Evolutionary conservation across 2,113 vertebrate species (phyloP).

Genomic region (Protobothrops mucrosquamatus): DNA sequence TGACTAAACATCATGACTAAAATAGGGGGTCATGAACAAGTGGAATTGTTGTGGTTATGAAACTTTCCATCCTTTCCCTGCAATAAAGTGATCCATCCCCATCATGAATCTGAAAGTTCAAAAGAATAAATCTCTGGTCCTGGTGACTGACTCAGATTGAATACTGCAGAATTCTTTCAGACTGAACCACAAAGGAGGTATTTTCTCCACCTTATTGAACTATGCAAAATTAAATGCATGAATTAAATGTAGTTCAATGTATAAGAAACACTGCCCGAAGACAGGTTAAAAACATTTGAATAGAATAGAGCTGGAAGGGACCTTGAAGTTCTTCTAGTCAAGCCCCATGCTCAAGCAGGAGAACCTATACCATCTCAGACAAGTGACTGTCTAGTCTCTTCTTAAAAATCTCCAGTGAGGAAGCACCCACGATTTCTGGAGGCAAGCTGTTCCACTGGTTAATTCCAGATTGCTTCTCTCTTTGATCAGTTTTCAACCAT

Average conservation of each 20-base stretch:
- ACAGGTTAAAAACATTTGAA: too few species aligned
- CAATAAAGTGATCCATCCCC: constrained; percentile 56
- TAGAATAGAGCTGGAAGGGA: too few species aligned
- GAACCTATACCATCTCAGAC: too few species aligned
- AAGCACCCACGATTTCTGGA: too few species aligned
- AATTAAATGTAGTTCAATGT: neutral
- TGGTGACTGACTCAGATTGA: neutral
- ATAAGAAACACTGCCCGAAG: neutral
- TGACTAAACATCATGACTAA: neutral
- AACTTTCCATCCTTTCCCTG: neutral
- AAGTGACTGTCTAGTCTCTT: too few species aligned
- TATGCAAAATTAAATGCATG: constrained; percentile 36
- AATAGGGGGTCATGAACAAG: neutral
- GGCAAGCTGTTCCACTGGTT: too few species aligned
- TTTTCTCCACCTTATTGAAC: constrained; percentile 80
- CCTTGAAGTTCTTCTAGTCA: too few species aligned
- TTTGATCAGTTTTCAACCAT: too few species aligned
- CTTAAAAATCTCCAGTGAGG: too few species aligned
- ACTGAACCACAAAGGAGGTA: constrained; percentile 79
- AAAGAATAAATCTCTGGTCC: neutral
- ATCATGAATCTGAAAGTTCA: neutral
- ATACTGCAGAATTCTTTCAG: constrained; percentile 71
- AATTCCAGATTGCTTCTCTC: too few species aligned
- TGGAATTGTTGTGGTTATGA: neutral
- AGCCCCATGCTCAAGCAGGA: too few species aligned